Conservation (phyloP, 2,888 invertebrate species). For the Quadroppia sp. region DNA sequence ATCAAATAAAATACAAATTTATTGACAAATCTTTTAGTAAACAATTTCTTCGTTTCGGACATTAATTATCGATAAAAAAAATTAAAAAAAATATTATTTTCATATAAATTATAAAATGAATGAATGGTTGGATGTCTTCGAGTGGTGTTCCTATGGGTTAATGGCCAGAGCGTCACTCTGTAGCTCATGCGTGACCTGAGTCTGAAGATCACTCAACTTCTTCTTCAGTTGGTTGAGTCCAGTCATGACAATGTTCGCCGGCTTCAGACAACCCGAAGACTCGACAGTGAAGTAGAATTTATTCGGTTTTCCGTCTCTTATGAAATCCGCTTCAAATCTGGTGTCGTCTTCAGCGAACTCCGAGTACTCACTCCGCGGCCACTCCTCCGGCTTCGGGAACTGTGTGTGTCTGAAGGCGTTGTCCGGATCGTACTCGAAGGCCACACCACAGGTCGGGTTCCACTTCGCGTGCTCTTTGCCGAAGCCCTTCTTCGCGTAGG, state of each 20-base stretch:
- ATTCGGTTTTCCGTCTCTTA: slow-evolving; percentile 90
- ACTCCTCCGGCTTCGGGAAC: too few relatives aligned
- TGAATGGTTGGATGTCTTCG: too few relatives aligned
- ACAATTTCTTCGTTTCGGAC: too few relatives aligned
- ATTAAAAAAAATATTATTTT: too few relatives aligned
- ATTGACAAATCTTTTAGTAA: background rate
- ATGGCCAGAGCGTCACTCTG: slow-evolving; percentile 47
- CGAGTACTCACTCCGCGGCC: too few relatives aligned
- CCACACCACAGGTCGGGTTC: too few relatives aligned
- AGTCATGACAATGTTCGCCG: slow-evolving; percentile 94
- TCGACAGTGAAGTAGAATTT: slow-evolving; percentile 97
- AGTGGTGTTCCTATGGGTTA: background rate
- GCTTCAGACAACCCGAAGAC: slow-evolving; percentile 85
- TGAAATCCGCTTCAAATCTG: slow-evolving; percentile 73
- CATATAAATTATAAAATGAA: too few relatives aligned
- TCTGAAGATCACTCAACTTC: slow-evolving; percentile 91
- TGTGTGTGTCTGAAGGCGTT: too few relatives aligned
- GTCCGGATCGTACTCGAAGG: too few relatives aligned
- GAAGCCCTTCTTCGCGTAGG: slow-evolving; percentile 85
- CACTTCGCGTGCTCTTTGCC: too few relatives aligned
- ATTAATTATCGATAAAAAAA: too few relatives aligned
- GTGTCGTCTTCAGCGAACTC: slow-evolving; percentile 84
- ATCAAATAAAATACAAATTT: too few relatives aligned
- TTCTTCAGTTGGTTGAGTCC: slow-evolving; percentile 89
- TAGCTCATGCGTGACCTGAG: slow-evolving; percentile 68